A percentile compares a stretch with the other conserved stretches of the same genome.
Evolutionary conservation across 2,113 vertebrate genomes (phyloP).

Genomic region (human): GRCh38 chr3:26491001-26491500

Average conservation of each 20-base stretch:
- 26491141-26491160: neutral
- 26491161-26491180: neutral
- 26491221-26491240: neutral
- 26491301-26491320: neutral
- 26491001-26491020: neutral
- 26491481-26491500: neutral
- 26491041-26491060: neutral
- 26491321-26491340: neutral
- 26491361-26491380: neutral
- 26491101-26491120: slow-evolving; percentile 12
- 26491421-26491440: neutral
- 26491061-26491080: neutral
- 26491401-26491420: neutral
- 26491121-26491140: neutral
- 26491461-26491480: neutral
- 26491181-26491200: neutral
- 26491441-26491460: neutral
- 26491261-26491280: neutral
- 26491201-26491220: neutral
- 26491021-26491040: neutral
- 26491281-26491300: neutral
- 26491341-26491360: neutral
- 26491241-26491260: neutral
- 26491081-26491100: neutral
- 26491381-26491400: neutral